phyloP scores from a whole-genome alignment of 1,140 invertebrate genomes.

The Dendrolimus punctatus region DNA sequence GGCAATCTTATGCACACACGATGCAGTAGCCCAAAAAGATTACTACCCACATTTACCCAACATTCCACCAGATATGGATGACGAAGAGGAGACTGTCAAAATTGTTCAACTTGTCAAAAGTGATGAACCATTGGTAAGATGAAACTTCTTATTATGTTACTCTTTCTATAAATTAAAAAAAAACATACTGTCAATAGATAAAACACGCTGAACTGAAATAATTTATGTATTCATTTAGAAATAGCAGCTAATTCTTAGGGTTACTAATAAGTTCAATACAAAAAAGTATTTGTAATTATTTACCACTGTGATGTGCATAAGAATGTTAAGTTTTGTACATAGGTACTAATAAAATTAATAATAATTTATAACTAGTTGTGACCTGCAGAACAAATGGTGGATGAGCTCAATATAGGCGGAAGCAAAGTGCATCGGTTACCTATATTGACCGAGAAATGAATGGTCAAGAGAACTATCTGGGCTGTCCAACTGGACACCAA shows the following conservation, averaged over 20 bases:
- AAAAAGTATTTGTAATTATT: not conserved
- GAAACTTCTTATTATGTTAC: too few relatives aligned
- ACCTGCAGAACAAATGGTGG: too few relatives aligned
- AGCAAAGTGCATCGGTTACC: too few relatives aligned
- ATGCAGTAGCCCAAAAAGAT: slow-evolving; percentile 95
- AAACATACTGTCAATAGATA: slow-evolving; percentile 4
- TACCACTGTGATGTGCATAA: too few relatives aligned
- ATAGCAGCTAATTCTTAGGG: slow-evolving; percentile 51
- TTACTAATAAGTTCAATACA: not conserved
- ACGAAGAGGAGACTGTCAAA: slow-evolving; percentile 96
- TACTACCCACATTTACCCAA: slow-evolving; percentile 93
- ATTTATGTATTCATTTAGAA: slow-evolving; percentile 50
- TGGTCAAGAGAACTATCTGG: too few relatives aligned
- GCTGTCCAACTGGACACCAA: too few relatives aligned
- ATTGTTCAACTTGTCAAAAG: slow-evolving; percentile 97
- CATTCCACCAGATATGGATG: slow-evolving; percentile 89
- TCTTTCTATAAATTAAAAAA: not conserved
- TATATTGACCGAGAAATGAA: too few relatives aligned
- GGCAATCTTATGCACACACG: slow-evolving; percentile 93
- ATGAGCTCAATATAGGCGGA: too few relatives aligned
- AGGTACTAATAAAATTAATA: too few relatives aligned
- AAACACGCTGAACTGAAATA: slow-evolving; percentile 5
- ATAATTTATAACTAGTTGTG: too few relatives aligned
- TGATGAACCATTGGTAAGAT: slow-evolving; percentile 94
- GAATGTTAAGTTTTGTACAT: too few relatives aligned